Evolutionary conservation across 1,140 invertebrate genomes (phyloP).

Genomic region (Lasioglossum albipes): DNA sequence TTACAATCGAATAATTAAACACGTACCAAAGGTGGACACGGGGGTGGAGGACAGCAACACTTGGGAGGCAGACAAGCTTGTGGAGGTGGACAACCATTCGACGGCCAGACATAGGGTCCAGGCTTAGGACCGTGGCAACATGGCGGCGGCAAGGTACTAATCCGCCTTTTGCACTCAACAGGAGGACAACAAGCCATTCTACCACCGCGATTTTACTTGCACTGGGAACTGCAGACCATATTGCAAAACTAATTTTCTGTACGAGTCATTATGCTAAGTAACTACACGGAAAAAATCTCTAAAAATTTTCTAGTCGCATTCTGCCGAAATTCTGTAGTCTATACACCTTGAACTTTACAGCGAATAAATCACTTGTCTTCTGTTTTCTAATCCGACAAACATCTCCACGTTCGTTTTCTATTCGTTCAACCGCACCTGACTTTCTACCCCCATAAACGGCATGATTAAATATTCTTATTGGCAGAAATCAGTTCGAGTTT

Average conservation of each 20-base stretch:
- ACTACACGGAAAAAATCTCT: neutral
- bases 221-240: neutral
- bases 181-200: constrained; percentile 40
- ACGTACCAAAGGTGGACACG: constrained; percentile 39
- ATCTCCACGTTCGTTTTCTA: too few relatives aligned
- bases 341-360: neutral
- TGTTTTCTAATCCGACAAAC: too few relatives aligned
- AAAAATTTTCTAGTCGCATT: neutral
- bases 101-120: constrained; percentile 54
- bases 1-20: neutral
- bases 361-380: neutral
- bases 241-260: neutral
- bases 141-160: constrained; percentile 53
- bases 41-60: constrained; percentile 14
- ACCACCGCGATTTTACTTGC: neutral
- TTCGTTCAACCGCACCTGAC: too few relatives aligned
- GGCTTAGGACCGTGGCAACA: constrained; percentile 54
- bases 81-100: constrained; percentile 52
- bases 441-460: too few relatives aligned
- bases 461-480: too few relatives aligned
- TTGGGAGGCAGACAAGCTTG: constrained; percentile 28
- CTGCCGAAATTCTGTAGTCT: neutral
- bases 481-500: too few relatives aligned
- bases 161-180: neutral
- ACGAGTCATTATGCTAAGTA: neutral